Conservation (phyloP, 1,140 invertebrate genomes). For the Periplaneta americana region DNA sequence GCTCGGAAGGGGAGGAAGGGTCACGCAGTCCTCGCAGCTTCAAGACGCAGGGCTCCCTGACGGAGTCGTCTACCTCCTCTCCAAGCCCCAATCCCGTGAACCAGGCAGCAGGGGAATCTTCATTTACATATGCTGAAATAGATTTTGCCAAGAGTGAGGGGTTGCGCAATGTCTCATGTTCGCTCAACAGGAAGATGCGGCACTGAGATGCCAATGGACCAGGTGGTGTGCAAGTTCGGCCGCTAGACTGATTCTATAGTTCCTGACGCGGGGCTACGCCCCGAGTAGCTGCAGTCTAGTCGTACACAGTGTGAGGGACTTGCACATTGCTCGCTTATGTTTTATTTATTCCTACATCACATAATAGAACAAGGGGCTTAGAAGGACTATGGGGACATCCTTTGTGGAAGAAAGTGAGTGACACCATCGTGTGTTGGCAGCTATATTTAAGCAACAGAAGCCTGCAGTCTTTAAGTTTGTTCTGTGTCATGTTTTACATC, state of each 20-base stretch:
- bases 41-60: slow-evolving; percentile 23
- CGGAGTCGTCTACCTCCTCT: slow-evolving; percentile 25
- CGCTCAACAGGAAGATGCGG: background rate
- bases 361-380: no score
- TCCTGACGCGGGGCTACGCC: background rate
- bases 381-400: no score
- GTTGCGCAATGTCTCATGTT: background rate
- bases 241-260: background rate
- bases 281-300: background rate
- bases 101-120: slow-evolving; percentile 30
- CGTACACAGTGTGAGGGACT: no score
- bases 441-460: no score
- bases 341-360: no score
- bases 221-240: background rate
- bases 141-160: slow-evolving; percentile 58
- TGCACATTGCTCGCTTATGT: background rate
- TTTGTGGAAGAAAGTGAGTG: no score
- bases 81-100: slow-evolving; percentile 30
- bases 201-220: background rate
- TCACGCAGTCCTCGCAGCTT: slow-evolving; percentile 23
- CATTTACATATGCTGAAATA: slow-evolving; percentile 62
- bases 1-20: slow-evolving; percentile 22
- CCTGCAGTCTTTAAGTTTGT: no score
- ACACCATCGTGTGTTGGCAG: no score
- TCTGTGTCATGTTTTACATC: no score